phyloP scores from a whole-genome alignment of 2,797 vertebrate species.

The Ceyx erithaca region DNA sequence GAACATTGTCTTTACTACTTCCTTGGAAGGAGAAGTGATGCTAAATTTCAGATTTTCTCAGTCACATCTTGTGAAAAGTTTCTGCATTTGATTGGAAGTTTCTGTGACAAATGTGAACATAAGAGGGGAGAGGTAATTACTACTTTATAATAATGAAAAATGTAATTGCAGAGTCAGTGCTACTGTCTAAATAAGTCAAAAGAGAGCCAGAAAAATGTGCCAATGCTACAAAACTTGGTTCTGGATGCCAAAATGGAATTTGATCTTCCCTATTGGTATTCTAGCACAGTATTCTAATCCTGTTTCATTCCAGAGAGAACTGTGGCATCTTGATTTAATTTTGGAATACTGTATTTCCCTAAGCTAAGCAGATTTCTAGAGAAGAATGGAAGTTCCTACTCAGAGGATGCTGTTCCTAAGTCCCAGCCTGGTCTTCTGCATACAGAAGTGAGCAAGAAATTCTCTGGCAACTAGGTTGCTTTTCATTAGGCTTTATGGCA shows the following conservation, averaged over 20 bases:
- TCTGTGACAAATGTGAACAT: constrained; percentile 4
- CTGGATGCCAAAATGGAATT: constrained; percentile 14
- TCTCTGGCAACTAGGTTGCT: background rate
- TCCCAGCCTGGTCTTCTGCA: background rate
- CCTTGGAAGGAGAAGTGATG: background rate
- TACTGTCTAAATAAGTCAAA: constrained; percentile 28
- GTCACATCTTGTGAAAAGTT: background rate
- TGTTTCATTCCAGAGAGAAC: background rate
- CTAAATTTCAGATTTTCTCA: background rate
- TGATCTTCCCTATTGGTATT: constrained; percentile 19
- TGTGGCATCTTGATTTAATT: constrained; percentile 12
- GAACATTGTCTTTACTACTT: background rate
- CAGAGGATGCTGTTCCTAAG: background rate
- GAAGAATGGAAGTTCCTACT: background rate
- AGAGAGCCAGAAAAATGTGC: background rate
- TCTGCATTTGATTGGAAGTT: background rate
- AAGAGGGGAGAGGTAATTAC: constrained; percentile 25
- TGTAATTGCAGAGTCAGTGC: constrained; percentile 26
- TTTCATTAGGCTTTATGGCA: background rate
- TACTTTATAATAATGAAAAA: constrained; percentile 14
- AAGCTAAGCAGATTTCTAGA: background rate
- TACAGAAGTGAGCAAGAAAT: background rate
- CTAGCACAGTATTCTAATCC: background rate
- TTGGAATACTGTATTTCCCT: background rate
- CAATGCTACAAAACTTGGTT: constrained; percentile 12